A percentile compares a stretch with the other conserved stretches of the same genome.
These are phyloP conservation scores for Myrmecophaga tridactyla DNA, from an alignment of 2,113 vertebrate genomes.

Conservation along the genomic window DNA sequence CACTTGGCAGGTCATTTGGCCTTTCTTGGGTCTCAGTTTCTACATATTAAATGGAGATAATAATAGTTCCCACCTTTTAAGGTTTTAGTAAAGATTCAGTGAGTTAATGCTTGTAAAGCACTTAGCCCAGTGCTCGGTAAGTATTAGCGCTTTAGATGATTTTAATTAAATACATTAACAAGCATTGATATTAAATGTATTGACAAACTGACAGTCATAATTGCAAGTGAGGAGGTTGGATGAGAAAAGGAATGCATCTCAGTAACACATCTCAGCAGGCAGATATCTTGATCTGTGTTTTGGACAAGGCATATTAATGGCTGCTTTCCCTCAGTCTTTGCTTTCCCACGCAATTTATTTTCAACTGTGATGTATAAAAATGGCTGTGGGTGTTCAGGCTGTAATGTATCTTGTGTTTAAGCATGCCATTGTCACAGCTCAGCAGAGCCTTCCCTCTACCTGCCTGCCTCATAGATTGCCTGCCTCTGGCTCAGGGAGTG, in stretches of 20 bases:
- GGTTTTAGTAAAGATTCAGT: background rate
- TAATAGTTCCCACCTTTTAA: background rate
- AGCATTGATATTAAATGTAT: background rate
- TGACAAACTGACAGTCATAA: background rate
- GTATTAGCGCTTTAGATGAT: background rate
- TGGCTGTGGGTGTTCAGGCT: conserved; percentile 9
- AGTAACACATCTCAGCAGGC: background rate
- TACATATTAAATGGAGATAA: background rate
- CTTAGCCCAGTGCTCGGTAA: background rate
- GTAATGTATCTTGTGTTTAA: conserved; percentile 55
- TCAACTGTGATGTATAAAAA: background rate
- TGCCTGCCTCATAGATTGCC: background rate
- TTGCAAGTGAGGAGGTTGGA: background rate
- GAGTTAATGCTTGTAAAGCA: background rate
- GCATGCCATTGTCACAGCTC: background rate
- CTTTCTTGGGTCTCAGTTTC: background rate
- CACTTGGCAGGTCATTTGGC: background rate
- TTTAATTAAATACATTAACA: background rate
- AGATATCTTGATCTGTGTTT: background rate
- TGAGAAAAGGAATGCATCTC: background rate
- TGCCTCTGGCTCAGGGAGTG: background rate
- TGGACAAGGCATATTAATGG: background rate
- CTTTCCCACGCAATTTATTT: conserved; percentile 20
- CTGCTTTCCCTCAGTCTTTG: background rate
- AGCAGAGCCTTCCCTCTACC: background rate